Evolutionary conservation across 1,140 invertebrate species (phyloP), one percentile per base, ranked within the genome.

Genomic region (Magallana gigas): DNA sequence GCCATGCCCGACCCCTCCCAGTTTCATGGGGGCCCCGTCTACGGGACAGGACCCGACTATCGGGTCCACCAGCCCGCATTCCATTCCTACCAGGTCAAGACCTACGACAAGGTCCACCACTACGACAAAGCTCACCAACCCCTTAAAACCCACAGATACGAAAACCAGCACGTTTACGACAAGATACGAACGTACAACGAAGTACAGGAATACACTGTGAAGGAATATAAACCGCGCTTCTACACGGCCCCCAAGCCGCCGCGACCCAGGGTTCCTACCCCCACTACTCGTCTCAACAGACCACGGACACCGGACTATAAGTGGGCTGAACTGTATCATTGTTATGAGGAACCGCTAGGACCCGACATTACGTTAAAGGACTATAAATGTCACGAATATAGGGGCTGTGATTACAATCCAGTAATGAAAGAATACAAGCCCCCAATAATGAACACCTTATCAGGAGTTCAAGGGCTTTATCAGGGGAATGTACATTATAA

Each of bases 401-500:
- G 23, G 36, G 68, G 68, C 12, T 29, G 68, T 18, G 68, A 76
- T 11, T 76, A 76, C 12, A 36, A 76, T 12, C 68, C 68, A 9
- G 36, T 76, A 11, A 23, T 76, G 23, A 76, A 8, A 11, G 18
- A 76, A 12, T 76, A 76, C 23, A 76, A 29, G 23, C 23, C 68
- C 14, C 68, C 23, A 0, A 29, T 36, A 29, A 76, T 76, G 29
- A 29, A 76, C 36, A 29, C 9, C 36, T 76, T 76, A 76, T 36
- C 68, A 29, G 36, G 23, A 76, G 8, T 18, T 29, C 23, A 18
- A 12, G 23, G 8, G 9, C 18, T 48, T 76, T 76, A 76, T 76
- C 68, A 76, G 23, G 68, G 68, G 12, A 76, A 76, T 29, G 68
- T 76, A 76, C 7, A 76, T 29, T 76, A 76, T 76, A 76, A 76